Evolutionary conservation across 1,140 invertebrate species (phyloP), one percentile per base, ranked within the genome.

Genomic region (Centruroides sculpturatus): DNA sequence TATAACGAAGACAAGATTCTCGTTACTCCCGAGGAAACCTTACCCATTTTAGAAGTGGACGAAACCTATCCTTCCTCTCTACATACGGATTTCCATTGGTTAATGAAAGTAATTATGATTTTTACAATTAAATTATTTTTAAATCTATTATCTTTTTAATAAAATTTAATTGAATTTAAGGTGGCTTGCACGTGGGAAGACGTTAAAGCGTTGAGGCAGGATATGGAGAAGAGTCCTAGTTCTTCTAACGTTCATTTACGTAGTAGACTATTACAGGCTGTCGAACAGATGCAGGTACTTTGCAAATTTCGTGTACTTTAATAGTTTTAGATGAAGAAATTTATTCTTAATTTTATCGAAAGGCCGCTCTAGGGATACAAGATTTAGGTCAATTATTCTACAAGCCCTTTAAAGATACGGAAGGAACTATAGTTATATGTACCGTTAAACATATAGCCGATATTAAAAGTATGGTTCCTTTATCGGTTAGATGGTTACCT

Each of bases 11-110:
- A 97, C 72, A 92, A 90, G 72, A 84, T 98, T 41, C 76, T 98
- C 58, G 88, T 96, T 9, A 98, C 93, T 4, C 92, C 89, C 70
- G 94, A 98, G 76, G 94, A 98, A 66, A 92, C 92, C 73, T 77
- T 97, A 50, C 95, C 95, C 4, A 90, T 95, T 46, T 87, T 98
- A 66, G 92, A 97, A 77, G 85, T 98, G 12, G 93, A 98, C 73
- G 94, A 98, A 75, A 90, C 87, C 13, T 96, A 91, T 72, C 88
- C 91, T 35, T 87, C 85, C 64, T 86, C 87, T 64, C 83, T 96
- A 41, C 84, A 94, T 70, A 85, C 84, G 61, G 93, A 98, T 75
- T 91, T 94, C 72, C 88, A 98, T 74, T 98, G 94, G 94, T 77
- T 98, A 3, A 90, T 98, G 85, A 97, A 98, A 80, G 88, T 96